Evolutionary conservation across 2,888 invertebrate genomes (phyloP), one percentile per base, ranked within the genome.

Genomic region (Dastarcus helophoroides): DNA sequence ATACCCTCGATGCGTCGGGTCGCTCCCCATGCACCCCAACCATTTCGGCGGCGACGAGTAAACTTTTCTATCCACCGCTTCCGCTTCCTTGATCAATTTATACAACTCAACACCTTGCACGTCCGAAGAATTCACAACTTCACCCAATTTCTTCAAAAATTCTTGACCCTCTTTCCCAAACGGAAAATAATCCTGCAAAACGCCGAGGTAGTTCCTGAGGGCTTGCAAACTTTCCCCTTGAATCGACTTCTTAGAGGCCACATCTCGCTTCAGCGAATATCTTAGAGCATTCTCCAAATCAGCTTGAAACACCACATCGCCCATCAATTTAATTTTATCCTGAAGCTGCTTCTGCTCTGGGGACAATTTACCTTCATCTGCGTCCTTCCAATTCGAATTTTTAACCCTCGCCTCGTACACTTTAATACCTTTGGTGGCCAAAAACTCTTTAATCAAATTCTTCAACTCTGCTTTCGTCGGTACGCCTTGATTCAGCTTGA

Each of bases 281-380:
- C 76, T 71, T n/a, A 97, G 58, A 1, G 88, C 81, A 48, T 80
- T 83, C 60, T 91, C 88, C 35, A 97, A 60, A 62, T 97, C 97
- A 40, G 77, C 73, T 60, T 86, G 83, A 56, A 84, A 88, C 2
- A 93, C 70, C 3, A 69, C 57, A 54, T 82, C 76, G 16, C 62
- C 61, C 46, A 56, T 55, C 39, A 48, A 49, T 28, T 58, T 62
- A 7, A 61, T 50, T 36, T 53, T 53, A 22, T 57, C 47, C 13
- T 27, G 21, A 7, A 60, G 43, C n/a, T n/a, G n/a, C n/a, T n/a
- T n/a, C n/a, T n/a, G n/a, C n/a, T n/a, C n/a, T n/a, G n/a, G n/a
- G n/a, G n/a, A n/a, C n/a, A n/a, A n/a, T n/a, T 55, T 51, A 6
- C 51, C 48, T 9, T 49, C 43, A 32, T 50, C 36, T n/a, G 64